Percentiles rank a stretch among this genome's conserved stretches.
phyloP scores from a whole-genome alignment of 1,140 invertebrate species.

The Eriosoma lanigerum region DNA sequence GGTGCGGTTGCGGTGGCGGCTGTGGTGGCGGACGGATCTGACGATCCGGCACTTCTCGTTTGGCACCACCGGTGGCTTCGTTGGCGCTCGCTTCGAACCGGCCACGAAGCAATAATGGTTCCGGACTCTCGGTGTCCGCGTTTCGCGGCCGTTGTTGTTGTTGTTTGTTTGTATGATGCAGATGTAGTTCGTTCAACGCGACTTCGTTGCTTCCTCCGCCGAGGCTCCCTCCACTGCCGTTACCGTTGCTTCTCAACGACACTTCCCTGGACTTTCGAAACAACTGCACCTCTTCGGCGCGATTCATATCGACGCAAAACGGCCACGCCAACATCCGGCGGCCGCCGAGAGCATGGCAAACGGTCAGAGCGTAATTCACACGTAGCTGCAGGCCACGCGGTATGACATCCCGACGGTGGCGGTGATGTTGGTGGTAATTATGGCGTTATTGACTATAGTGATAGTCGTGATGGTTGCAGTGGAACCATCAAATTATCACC shows the following conservation, averaged over 20 bases:
- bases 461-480: background rate
- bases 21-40: background rate
- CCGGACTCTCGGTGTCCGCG: too few relatives aligned
- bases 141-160: background rate
- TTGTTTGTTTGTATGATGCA: background rate
- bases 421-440: background rate
- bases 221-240: background rate
- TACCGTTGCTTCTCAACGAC: slow-evolving; percentile 7
- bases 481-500: background rate
- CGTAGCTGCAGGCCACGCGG: background rate
- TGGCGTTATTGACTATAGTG: background rate
- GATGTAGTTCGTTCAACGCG: background rate
- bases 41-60: background rate
- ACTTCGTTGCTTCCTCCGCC: background rate
- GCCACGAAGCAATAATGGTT: too few relatives aligned
- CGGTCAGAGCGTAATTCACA: background rate
- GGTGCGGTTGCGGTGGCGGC: background rate
- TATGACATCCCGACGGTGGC: background rate
- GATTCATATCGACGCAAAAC: slow-evolving; percentile 61
- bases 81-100: background rate
- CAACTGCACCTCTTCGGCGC: slow-evolving; percentile 65
- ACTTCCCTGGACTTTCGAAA: slow-evolving; percentile 64
- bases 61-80: background rate
- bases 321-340: slow-evolving; percentile 49
- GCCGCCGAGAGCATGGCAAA: slow-evolving; percentile 33